Conservation (phyloP, 2,888 invertebrate species). For the Torymus auratus region DNA sequence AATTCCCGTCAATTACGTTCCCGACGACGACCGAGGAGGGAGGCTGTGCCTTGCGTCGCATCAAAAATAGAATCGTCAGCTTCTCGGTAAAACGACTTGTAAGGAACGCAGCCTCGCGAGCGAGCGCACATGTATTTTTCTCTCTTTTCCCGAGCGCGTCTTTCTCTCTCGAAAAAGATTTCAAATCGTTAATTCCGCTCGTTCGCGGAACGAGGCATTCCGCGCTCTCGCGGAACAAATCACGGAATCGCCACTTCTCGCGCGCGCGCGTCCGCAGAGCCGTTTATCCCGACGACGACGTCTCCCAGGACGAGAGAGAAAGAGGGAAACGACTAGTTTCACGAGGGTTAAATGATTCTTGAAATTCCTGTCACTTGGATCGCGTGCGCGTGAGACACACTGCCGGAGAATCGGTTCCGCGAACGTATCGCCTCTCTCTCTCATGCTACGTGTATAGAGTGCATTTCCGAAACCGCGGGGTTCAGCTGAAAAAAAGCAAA, state of each 20-base stretch:
- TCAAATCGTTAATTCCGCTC: constrained; percentile 46
- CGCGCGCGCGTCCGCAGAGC: too few relatives aligned
- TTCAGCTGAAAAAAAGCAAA: neutral
- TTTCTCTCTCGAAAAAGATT: constrained; percentile 35
- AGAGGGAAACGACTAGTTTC: constrained; percentile 36
- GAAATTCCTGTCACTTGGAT: constrained; percentile 63
- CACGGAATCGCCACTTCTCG: constrained; percentile 35
- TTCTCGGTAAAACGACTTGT: constrained; percentile 48
- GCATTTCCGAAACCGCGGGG: too few relatives aligned
- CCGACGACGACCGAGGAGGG: constrained; percentile 21
- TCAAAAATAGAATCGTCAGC: constrained; percentile 50
- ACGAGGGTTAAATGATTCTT: constrained; percentile 61
- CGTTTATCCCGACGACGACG: neutral
- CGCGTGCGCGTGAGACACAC: constrained; percentile 60
- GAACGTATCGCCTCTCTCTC: constrained; percentile 40
- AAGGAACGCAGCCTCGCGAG: constrained; percentile 14
- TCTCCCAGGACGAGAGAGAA: neutral
- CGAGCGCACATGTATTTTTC: too few relatives aligned
- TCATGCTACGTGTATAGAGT: neutral
- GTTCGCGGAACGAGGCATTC: constrained; percentile 43
- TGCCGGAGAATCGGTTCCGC: constrained; percentile 47
- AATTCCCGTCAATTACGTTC: constrained; percentile 53
- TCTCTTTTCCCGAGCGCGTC: neutral
- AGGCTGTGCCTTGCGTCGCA: neutral
- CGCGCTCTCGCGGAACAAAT: constrained; percentile 44